Base-by-base conservation (phyloP, 2,888 invertebrate genomes). In the Napeogenes sylphis region DNA sequence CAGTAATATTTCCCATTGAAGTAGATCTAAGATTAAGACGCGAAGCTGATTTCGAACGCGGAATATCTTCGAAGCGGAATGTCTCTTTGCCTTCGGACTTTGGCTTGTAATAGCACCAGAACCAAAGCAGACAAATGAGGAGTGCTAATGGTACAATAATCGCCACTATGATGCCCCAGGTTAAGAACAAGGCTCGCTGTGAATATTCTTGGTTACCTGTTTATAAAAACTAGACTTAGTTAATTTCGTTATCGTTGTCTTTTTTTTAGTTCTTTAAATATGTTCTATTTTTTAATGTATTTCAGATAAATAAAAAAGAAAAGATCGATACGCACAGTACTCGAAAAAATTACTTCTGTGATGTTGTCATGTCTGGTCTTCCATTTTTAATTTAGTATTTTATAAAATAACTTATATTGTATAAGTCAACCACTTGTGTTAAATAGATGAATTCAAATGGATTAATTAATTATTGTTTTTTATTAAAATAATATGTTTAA, bases 161-260 rank as follows among this genome's bases (percentile, higher is more conserved):
- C 75, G 93, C 93, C 79, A 94, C 78, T 81, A 95, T 93, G 84
- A 95, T 91, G 78, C 93, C 94, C 85, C 94, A 93, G 72, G 95
- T 94, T 78, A 94, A 91, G 88, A 95, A 95, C 71, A 94, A 93
- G 74, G 94, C 91, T 75, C 94, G 93, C 81, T 94, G 94, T 60
- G 94, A 93, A 81, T 93, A 93, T 81, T 92, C 93, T 82, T 93
- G 93, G 77, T 92, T 91, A 90, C 93, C 93, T 93, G 89, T 65
- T 79, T 81, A 72, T 74, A 67, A 78, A 81, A 84, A 69, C 63
- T 57, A 6, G 10, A 4, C 30, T 51, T 51, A 51, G n/a, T 47
- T 2, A 47, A 47, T n/a, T 47, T 47, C 21, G 14, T 14, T 14
- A 47, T 47, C 6, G 47, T 47, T 46, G 6, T 35, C 3, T 35